Percentiles rank a stretch among this genome's conserved stretches.
Evolutionary conservation across 2,888 invertebrate genomes (phyloP).

Genomic region (Alviniconcha strummeri): DNA sequence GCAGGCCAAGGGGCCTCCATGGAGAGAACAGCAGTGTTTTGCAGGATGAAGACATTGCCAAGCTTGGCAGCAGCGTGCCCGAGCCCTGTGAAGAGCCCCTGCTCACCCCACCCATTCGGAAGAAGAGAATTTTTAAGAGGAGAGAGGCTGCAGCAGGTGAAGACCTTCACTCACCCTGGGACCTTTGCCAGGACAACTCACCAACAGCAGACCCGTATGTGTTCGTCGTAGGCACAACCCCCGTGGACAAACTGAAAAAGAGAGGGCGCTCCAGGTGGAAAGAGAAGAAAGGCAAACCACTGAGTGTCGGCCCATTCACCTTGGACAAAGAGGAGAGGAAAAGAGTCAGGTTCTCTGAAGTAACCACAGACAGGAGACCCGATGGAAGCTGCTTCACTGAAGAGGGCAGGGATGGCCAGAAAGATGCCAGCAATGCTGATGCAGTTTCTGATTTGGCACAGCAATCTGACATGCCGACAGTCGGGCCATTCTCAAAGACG

Average conservation of each 20-base stretch:
- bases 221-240: conserved; percentile 35
- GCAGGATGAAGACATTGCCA: no score
- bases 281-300: conserved; percentile 27
- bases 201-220: conserved; percentile 29
- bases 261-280: conserved; percentile 21
- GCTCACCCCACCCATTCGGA: conserved; percentile 20
- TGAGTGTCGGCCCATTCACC: neutral
- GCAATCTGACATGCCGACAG: neutral
- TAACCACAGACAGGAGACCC: neutral
- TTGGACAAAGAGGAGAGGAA: conserved; percentile 16
- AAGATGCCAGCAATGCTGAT: neutral
- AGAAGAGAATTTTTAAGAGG: conserved; percentile 34
- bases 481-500: neutral
- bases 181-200: neutral
- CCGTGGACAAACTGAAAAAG: conserved; percentile 36
- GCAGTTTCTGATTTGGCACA: neutral
- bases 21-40: no score
- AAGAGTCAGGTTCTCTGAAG: conserved; percentile 20
- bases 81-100: conserved; percentile 6
- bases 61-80: neutral
- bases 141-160: neutral
- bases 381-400: neutral
- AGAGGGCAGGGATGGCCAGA: neutral
- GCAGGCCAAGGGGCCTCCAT: no score
- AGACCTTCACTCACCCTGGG: neutral